Evolutionary conservation across 2,797 vertebrate species (phyloP).

Genomic region (Mallotus villosus): DNA sequence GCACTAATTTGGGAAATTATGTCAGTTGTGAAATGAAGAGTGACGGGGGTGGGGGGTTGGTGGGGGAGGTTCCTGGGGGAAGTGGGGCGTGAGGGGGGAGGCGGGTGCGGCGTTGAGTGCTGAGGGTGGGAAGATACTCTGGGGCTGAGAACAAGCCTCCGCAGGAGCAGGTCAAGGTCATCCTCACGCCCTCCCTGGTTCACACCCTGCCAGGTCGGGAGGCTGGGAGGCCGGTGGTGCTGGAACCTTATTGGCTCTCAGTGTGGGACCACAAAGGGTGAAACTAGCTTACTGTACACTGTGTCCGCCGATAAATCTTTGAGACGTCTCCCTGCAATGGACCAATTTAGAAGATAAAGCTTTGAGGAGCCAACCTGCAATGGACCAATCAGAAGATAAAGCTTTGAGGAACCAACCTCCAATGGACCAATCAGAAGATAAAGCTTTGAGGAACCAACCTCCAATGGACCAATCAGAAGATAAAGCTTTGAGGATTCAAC

Average conservation of each 20-base stretch:
- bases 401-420: too few species aligned
- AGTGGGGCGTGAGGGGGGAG: background rate
- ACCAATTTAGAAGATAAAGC: too few species aligned
- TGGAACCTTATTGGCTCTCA: slow-evolving; percentile 31
- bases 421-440: too few species aligned
- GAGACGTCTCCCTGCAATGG: too few species aligned
- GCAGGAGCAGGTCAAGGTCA: slow-evolving; percentile 66
- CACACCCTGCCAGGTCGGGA: slow-evolving; percentile 52
- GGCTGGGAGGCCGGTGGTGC: slow-evolving; percentile 35
- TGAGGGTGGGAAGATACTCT: slow-evolving; percentile 50
- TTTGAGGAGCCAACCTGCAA: too few species aligned
- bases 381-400: too few species aligned
- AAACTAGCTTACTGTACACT: too few species aligned
- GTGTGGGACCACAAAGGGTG: slow-evolving; percentile 37
- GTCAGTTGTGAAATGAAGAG: slow-evolving; percentile 79
- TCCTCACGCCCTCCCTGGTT: slow-evolving; percentile 46
- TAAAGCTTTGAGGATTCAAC: too few species aligned
- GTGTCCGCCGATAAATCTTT: too few species aligned
- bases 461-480: too few species aligned
- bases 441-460: too few species aligned
- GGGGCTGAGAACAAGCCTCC: slow-evolving; percentile 58
- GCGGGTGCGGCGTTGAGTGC: slow-evolving; percentile 35
- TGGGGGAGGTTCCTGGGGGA: slow-evolving; percentile 2
- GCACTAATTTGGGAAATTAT: slow-evolving; percentile 79
- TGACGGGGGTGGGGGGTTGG: slow-evolving; percentile 50